phyloP scores from a whole-genome alignment of 2,888 invertebrate species.

The Celastrina argiolus region DNA sequence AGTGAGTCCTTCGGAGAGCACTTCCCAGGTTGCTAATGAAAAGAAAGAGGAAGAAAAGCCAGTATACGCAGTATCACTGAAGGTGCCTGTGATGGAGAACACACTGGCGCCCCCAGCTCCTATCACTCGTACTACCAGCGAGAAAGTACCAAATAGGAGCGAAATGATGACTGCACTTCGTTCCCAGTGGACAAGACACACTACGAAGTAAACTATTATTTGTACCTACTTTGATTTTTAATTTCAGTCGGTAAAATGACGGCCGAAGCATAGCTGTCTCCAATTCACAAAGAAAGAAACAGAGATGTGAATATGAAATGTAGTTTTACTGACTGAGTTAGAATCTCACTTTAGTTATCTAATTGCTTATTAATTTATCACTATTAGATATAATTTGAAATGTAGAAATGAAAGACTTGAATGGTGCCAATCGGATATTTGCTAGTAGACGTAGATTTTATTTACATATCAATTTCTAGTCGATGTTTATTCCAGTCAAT shows the following conservation, averaged over 20 bases:
- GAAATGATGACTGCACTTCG: conserved; percentile 91
- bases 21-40: conserved; percentile 51
- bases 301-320: background rate
- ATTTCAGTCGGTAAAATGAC: background rate
- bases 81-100: conserved; percentile 66
- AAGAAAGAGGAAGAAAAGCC: conserved; percentile 40
- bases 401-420: conserved; percentile 18
- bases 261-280: background rate
- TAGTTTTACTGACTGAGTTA: background rate
- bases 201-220: conserved; percentile 82
- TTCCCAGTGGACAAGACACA: conserved; percentile 91
- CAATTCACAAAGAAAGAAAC: no score
- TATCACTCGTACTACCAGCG: conserved; percentile 89
- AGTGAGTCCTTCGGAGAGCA: conserved; percentile 70
- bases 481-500: conserved; percentile 21
- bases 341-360: conserved; percentile 22
- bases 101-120: conserved; percentile 78
- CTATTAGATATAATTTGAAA: conserved; percentile 6
- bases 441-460: conserved; percentile 27
- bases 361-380: conserved; percentile 20
- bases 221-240: conserved; percentile 25
- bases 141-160: conserved; percentile 90
- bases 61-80: conserved; percentile 70
- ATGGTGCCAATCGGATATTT: conserved; percentile 24
- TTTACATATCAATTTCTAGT: conserved; percentile 40